Percentiles rank a stretch among this genome's conserved stretches.
These are phyloP conservation scores for Coelopa pilipes DNA, from an alignment of 2,888 invertebrate genomes.

Conservation along the genomic window DNA sequence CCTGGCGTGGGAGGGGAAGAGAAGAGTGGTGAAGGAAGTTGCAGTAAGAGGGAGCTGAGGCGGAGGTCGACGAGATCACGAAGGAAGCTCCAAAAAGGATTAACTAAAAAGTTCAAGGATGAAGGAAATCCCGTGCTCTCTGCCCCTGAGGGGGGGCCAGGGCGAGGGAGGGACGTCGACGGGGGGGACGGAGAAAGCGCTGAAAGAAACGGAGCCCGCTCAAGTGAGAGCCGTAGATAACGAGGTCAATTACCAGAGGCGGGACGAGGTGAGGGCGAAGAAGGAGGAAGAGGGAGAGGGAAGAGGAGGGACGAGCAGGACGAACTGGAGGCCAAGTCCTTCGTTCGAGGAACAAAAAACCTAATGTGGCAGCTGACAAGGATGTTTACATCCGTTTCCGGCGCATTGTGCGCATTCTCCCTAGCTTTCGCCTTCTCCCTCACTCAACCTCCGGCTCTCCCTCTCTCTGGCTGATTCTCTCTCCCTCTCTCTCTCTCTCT, in stretches of 20 bases:
- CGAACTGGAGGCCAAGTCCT: too few relatives aligned
- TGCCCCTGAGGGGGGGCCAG: background rate
- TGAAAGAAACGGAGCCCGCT: background rate
- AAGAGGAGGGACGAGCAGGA: too few relatives aligned
- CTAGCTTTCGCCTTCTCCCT: background rate
- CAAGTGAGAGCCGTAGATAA: conserved; percentile 24
- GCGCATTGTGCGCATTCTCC: conserved; percentile 9
- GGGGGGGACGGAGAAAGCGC: too few relatives aligned
- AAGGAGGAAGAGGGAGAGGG: background rate
- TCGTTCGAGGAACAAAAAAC: too few relatives aligned
- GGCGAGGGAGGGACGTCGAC: too few relatives aligned
- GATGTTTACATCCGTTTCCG: conserved; percentile 28
- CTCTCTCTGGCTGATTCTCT: too few relatives aligned
- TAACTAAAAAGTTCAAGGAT: conserved; percentile 13
- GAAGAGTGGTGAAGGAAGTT: background rate
- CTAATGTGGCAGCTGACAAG: conserved; percentile 25
- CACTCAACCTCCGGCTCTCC: background rate
- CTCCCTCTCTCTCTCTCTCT: too few relatives aligned
- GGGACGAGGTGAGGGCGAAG: background rate
- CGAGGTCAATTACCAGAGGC: conserved; percentile 21
- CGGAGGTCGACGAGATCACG: too few relatives aligned
- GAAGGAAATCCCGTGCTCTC: background rate
- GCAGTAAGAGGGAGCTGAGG: background rate
- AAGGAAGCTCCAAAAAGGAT: conserved; percentile 20
- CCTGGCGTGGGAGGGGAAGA: too few relatives aligned